phyloP scores from a whole-genome alignment of 2,797 vertebrate species.

The Pachyuromys duprasi region DNA sequence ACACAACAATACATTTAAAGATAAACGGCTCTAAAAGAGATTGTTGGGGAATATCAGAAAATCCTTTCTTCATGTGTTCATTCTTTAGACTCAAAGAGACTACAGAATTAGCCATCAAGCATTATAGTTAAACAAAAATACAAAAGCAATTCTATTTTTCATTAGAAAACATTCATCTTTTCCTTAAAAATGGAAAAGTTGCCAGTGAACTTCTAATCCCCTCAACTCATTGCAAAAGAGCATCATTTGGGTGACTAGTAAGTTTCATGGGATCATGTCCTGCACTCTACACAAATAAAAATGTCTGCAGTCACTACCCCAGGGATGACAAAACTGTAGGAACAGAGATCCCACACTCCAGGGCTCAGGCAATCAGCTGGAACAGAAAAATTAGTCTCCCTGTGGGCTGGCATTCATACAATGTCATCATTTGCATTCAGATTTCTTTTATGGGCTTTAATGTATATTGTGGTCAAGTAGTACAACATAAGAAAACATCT shows the following conservation, averaged over 20 bases:
- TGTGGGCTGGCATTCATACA: not conserved
- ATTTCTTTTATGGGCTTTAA: conserved; percentile 37
- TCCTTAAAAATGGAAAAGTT: not conserved
- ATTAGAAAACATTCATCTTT: conserved; percentile 20
- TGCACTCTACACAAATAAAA: conserved; percentile 45
- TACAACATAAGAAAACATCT: not conserved
- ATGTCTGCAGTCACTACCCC: conserved; percentile 35
- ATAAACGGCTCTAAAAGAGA: not conserved
- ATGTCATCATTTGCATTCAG: not conserved
- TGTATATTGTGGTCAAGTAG: not conserved
- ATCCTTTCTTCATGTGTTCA: conserved; percentile 9
- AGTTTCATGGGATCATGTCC: conserved; percentile 34
- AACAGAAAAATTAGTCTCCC: conserved; percentile 1
- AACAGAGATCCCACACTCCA: not conserved
- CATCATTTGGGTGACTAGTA: conserved; percentile 23
- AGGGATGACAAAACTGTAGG: conserved; percentile 21
- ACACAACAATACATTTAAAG: not conserved
- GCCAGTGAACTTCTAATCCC: conserved; percentile 17
- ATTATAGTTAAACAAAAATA: conserved; percentile 25
- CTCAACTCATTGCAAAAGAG: not conserved
- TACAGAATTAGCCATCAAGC: not conserved
- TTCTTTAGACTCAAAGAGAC: conserved; percentile 31
- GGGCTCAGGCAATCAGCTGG: not conserved
- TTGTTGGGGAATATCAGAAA: not conserved
- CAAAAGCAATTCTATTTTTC: conserved; percentile 29